A percentile compares a stretch with the other conserved stretches of the same genome.
Evolutionary conservation across 2,888 invertebrate species (phyloP).

Genomic region (Gisinianus flammeolus): DNA sequence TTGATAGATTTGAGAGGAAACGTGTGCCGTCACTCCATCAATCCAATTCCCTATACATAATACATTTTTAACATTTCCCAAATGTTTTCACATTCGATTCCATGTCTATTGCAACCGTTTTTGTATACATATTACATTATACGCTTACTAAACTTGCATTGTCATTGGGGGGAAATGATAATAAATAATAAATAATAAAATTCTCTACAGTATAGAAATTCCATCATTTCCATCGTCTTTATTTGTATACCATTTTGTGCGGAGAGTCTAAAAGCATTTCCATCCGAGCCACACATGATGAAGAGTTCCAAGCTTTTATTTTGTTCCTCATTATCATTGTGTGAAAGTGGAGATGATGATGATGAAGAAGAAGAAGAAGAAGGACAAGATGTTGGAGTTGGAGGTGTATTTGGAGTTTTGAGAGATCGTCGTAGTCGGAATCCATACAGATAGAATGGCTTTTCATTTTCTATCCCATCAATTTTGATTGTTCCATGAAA

Average conservation of each 20-base stretch:
- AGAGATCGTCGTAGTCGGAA: slow-evolving; percentile 60
- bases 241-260: slow-evolving; percentile 23
- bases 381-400: not conserved
- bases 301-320: slow-evolving; percentile 47
- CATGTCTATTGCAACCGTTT: too few species aligned
- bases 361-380: too few species aligned
- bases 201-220: not conserved
- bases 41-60: slow-evolving; percentile 54
- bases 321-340: not conserved
- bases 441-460: slow-evolving; percentile 66
- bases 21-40: slow-evolving; percentile 50
- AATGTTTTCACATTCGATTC: slow-evolving; percentile 8
- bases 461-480: slow-evolving; percentile 62
- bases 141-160: too few species aligned
- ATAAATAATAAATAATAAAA: slow-evolving; percentile 2
- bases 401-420: not conserved
- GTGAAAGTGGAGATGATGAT: not conserved
- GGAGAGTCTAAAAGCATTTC: slow-evolving; percentile 51
- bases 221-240: not conserved
- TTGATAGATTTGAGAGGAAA: slow-evolving; percentile 33
- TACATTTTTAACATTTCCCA: too few species aligned
- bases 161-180: too few species aligned
- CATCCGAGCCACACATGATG: slow-evolving; percentile 47
- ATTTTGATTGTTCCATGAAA: slow-evolving; percentile 67
- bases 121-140: too few species aligned